Conservation (phyloP, 2,797 vertebrate species). For the Lagodon rhomboides region DNA sequence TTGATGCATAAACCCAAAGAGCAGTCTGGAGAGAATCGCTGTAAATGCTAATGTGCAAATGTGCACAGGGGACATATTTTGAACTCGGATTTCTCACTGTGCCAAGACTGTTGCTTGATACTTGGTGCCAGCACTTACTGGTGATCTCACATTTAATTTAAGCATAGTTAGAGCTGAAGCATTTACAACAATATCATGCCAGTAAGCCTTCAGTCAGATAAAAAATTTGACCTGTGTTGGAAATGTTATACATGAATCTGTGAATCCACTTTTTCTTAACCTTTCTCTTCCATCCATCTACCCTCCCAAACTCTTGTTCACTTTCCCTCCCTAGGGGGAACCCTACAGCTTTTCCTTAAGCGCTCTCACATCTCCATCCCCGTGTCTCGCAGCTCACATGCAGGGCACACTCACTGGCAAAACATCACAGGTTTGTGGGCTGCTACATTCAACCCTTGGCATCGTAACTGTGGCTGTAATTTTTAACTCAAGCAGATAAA, state of each 20-base stretch:
- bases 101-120: slow-evolving; percentile 40
- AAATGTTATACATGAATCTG: not conserved
- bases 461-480: slow-evolving; percentile 6
- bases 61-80: slow-evolving; percentile 45
- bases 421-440: not conserved
- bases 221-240: slow-evolving; percentile 14
- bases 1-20: slow-evolving; percentile 56
- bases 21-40: slow-evolving; percentile 57
- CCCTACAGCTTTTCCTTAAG: not conserved
- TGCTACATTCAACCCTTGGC: slow-evolving; percentile 2
- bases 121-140: slow-evolving; percentile 27
- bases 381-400: slow-evolving; percentile 1
- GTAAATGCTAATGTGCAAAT: slow-evolving; percentile 66
- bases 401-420: not conserved
- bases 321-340: not conserved
- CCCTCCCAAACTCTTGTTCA: not conserved
- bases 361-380: not conserved
- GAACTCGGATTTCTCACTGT: slow-evolving; percentile 32
- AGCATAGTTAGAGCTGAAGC: not conserved
- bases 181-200: slow-evolving; percentile 29
- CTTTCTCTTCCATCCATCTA: not conserved
- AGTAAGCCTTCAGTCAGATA: slow-evolving; percentile 29
- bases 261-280: slow-evolving; percentile 1
- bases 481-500: slow-evolving; percentile 32
- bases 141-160: slow-evolving; percentile 30